phyloP scores from a whole-genome alignment of 2,113 vertebrate genomes.

The Siphamia tubifer region DNA sequence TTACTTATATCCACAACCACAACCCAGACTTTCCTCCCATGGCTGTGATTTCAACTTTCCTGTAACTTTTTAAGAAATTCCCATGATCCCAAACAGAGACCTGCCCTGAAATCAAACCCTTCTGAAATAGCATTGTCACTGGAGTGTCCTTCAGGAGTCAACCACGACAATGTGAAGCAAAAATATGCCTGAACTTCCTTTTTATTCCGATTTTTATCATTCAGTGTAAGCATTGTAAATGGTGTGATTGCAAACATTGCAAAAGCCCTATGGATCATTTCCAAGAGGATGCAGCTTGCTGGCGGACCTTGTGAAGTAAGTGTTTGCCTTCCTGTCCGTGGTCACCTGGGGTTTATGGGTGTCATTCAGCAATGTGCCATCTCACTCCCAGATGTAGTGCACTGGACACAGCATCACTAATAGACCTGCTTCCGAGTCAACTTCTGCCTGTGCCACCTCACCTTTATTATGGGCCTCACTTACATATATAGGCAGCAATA shows the following conservation, averaged over 20 bases:
- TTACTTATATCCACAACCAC: not conserved
- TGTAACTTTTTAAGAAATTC: slow-evolving; percentile 6
- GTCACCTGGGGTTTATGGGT: slow-evolving; percentile 73
- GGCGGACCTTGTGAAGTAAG: slow-evolving; percentile 29
- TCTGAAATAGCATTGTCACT: slow-evolving; percentile 8
- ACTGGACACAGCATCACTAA: slow-evolving; percentile 26
- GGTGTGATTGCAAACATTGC: slow-evolving; percentile 21
- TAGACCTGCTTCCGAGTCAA: slow-evolving; percentile 39
- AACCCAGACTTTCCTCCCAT: not conserved
- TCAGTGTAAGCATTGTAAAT: slow-evolving; percentile 8
- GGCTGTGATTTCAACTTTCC: not conserved
- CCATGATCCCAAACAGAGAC: slow-evolving; percentile 21
- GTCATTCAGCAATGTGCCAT: slow-evolving; percentile 63
- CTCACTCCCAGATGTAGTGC: slow-evolving; percentile 15
- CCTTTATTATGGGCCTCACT: slow-evolving; percentile 39
- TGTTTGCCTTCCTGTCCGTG: slow-evolving; percentile 73
- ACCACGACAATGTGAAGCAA: not conserved
- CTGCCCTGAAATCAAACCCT: no score
- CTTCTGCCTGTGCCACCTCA: slow-evolving; percentile 27
- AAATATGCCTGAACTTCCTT: slow-evolving; percentile 39
- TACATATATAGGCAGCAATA: slow-evolving; percentile 30
- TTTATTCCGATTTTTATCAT: slow-evolving; percentile 13
- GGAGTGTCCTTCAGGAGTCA: slow-evolving; percentile 14
- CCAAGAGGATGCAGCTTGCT: slow-evolving; percentile 59
- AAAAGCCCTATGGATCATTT: slow-evolving; percentile 11